These are phyloP conservation scores for Drosophila obscura DNA, from an alignment of 1,140 invertebrate genomes.

Conservation along the genomic window DNA sequence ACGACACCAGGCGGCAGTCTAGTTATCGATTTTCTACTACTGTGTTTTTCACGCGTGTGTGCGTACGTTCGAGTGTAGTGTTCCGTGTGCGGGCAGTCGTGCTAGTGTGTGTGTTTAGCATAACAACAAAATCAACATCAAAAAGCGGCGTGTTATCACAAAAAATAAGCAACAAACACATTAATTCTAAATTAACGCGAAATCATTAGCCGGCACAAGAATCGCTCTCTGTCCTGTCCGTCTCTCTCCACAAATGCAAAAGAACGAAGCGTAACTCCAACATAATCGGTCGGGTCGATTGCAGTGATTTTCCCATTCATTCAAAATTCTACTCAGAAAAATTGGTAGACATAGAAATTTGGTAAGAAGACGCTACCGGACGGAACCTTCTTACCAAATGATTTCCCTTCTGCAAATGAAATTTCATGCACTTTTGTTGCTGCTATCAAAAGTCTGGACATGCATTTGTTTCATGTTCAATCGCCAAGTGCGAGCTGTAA, in stretches of 20 bases:
- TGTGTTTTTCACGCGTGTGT: background rate
- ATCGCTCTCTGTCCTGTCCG: background rate
- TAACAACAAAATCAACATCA: slow-evolving; percentile 11
- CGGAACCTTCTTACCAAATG: slow-evolving; percentile 86
- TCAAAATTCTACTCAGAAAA: slow-evolving; percentile 3
- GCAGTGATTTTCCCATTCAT: no score
- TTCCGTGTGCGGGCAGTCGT: background rate
- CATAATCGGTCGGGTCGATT: no score
- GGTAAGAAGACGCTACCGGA: slow-evolving; percentile 57
- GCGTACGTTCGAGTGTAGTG: slow-evolving; percentile 3
- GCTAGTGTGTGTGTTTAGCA: slow-evolving; percentile 1
- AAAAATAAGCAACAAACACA: slow-evolving; percentile 10
- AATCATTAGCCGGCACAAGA: slow-evolving; percentile 4
- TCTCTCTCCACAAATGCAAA: no score
- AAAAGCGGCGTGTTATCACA: slow-evolving; percentile 15
- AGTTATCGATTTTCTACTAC: slow-evolving; percentile 16
- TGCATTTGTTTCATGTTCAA: slow-evolving; percentile 98
- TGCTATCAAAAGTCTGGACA: slow-evolving; percentile 98
- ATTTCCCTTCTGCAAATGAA: slow-evolving; percentile 98
- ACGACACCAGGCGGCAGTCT: slow-evolving; percentile 6
- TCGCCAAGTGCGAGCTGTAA: slow-evolving; percentile 97
- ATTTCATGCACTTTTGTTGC: slow-evolving; percentile 96
- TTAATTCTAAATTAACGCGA: background rate
- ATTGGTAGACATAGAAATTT: slow-evolving; percentile 24
- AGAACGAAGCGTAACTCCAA: no score